These are phyloP conservation scores for Channa maculata DNA, from an alignment of 2,113 vertebrate species.

Conservation along the genomic window DNA sequence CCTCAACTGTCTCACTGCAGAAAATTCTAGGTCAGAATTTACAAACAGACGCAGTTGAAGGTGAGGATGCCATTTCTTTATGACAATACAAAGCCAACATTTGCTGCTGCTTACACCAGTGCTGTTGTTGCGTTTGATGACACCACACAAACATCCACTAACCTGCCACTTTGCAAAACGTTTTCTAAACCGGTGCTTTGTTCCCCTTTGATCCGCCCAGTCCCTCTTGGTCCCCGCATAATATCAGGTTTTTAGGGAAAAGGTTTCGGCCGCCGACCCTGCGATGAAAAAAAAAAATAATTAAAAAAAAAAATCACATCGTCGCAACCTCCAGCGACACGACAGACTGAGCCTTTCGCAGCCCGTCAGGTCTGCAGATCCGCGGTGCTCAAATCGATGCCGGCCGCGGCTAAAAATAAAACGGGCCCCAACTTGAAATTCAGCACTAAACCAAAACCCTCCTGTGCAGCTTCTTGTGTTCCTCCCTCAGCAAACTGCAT, in stretches of 20 bases:
- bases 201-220: slow-evolving; percentile 69
- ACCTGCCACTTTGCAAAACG: slow-evolving; percentile 73
- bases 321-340: slow-evolving; percentile 41
- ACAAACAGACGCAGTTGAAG: not conserved
- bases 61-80: not conserved
- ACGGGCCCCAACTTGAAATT: not conserved
- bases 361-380: not conserved
- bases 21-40: not conserved
- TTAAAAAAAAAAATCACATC: slow-evolving; percentile 44
- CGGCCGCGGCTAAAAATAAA: not conserved
- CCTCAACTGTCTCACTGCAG: not conserved
- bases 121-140: slow-evolving; percentile 7
- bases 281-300: slow-evolving; percentile 31
- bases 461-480: not conserved
- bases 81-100: not conserved
- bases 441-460: not conserved
- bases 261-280: slow-evolving; percentile 49
- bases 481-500: slow-evolving; percentile 1
- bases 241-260: slow-evolving; percentile 63
- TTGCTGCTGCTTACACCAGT: not conserved
- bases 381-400: not conserved
- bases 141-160: slow-evolving; percentile 42
- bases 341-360: slow-evolving; percentile 37
- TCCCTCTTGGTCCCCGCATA: slow-evolving; percentile 71
- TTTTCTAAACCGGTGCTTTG: slow-evolving; percentile 68